Conservation (phyloP, 2,888 invertebrate genomes). For the Andrena dorsata region DNA sequence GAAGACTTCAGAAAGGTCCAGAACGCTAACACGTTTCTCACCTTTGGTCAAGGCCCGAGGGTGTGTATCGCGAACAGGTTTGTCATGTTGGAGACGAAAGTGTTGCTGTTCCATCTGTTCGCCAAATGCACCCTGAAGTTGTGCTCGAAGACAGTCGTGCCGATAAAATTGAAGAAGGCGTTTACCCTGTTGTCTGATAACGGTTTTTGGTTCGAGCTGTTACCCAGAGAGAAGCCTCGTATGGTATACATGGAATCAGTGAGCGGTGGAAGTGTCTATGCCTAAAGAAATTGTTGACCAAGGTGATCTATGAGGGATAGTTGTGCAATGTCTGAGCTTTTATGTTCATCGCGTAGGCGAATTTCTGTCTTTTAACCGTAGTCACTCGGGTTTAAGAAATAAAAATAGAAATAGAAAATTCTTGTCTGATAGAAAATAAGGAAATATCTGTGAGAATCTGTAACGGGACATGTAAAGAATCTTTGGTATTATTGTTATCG, state of each 20-base stretch:
- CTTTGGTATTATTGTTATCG: too few species aligned
- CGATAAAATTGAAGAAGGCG: slow-evolving; percentile 54
- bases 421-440: too few species aligned
- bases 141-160: slow-evolving; percentile 58
- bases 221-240: slow-evolving; percentile 60
- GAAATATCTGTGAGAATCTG: too few species aligned
- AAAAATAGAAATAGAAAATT: too few species aligned
- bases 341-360: too few species aligned
- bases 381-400: too few species aligned
- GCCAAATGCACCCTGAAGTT: slow-evolving; percentile 54
- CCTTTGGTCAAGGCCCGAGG: slow-evolving; percentile 81
- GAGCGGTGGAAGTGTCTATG: neutral
- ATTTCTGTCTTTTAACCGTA: too few species aligned
- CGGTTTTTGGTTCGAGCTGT: slow-evolving; percentile 67
- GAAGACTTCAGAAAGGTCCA: slow-evolving; percentile 81
- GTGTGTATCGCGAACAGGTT: slow-evolving; percentile 80
- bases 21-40: slow-evolving; percentile 75
- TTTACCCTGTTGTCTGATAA: slow-evolving; percentile 51
- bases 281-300: neutral
- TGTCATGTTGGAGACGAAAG: slow-evolving; percentile 66
- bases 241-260: too few species aligned
- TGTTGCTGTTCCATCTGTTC: slow-evolving; percentile 64
- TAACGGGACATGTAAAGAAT: too few species aligned
- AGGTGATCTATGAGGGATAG: too few species aligned
- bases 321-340: too few species aligned